Conservation (phyloP, 1,140 invertebrate genomes). For the Scaptodrosophila lebanonensis region DNA sequence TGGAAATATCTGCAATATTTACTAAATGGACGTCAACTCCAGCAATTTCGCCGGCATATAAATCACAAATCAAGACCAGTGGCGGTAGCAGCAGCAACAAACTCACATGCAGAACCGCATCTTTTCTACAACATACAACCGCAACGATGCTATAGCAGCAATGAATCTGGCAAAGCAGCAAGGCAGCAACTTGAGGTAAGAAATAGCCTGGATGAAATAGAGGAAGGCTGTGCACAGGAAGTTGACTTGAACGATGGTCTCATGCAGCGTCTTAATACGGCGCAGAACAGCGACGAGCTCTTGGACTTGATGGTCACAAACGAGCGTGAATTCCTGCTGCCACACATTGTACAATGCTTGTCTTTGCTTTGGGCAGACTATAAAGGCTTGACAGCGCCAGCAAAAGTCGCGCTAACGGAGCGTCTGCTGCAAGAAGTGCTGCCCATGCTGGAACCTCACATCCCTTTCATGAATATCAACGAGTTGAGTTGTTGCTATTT, state of each 20-base stretch:
- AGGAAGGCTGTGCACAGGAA: not conserved
- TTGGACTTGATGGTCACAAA: not conserved
- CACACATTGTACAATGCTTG: slow-evolving; percentile 5
- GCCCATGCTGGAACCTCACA: slow-evolving; percentile 10
- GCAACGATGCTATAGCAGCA: slow-evolving; percentile 1
- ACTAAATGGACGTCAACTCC: slow-evolving; percentile 38
- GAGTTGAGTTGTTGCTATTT: slow-evolving; percentile 57
- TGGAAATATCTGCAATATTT: slow-evolving; percentile 48
- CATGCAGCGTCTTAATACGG: not conserved
- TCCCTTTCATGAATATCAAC: slow-evolving; percentile 33
- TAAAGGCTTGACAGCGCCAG: slow-evolving; percentile 4
- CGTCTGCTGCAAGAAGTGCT: slow-evolving; percentile 25
- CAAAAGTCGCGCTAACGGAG: slow-evolving; percentile 6
- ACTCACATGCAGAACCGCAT: not conserved
- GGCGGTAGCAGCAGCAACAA: not conserved
- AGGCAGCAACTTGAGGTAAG: slow-evolving; percentile 1
- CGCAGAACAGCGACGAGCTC: slow-evolving; percentile 2
- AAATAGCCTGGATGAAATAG: slow-evolving; percentile 2
- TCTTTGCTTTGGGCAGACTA: slow-evolving; percentile 34
- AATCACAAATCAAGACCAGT: not conserved
- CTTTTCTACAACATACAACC: not conserved
- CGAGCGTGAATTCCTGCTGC: not conserved
- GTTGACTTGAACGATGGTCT: not conserved
- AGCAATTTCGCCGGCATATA: slow-evolving; percentile 23
- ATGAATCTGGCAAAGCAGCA: not conserved